Evolutionary conservation across 2,113 vertebrate species (phyloP).

Genomic region (Rhinogobius similis): DNA sequence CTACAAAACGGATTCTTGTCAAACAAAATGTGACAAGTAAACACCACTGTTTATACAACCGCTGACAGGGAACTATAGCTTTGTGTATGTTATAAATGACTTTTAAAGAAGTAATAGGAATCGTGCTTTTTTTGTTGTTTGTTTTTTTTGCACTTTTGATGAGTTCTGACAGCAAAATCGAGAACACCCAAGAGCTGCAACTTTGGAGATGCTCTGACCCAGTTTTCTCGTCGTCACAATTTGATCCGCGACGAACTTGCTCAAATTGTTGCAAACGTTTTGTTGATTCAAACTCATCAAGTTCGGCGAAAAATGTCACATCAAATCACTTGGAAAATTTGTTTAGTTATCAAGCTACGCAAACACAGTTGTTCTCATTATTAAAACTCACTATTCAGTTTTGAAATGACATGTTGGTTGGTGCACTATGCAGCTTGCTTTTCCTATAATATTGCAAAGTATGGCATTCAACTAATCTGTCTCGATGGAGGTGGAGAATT

Average conservation of each 20-base stretch:
- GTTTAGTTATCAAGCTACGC: no score
- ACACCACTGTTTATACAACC: neutral
- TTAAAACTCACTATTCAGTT: no score
- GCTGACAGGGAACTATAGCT: neutral
- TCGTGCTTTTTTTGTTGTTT: neutral
- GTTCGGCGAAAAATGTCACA: no score
- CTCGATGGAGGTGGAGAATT: no score
- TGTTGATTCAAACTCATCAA: no score
- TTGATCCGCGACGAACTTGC: neutral
- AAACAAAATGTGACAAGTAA: slow-evolving; percentile 5
- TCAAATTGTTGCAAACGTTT: no score
- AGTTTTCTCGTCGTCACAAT: neutral
- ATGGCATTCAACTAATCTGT: no score
- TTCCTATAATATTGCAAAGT: no score
- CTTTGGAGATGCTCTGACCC: neutral
- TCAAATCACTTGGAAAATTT: no score
- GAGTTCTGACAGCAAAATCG: neutral
- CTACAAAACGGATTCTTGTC: slow-evolving; percentile 2
- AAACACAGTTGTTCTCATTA: no score
- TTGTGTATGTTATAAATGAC: neutral
- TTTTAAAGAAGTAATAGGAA: neutral
- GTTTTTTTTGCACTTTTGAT: neutral
- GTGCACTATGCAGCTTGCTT: no score
- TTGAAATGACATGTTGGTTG: no score
- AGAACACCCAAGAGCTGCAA: neutral